phyloP scores from a whole-genome alignment of 1,140 invertebrate genomes.

The Euura lappo region DNA sequence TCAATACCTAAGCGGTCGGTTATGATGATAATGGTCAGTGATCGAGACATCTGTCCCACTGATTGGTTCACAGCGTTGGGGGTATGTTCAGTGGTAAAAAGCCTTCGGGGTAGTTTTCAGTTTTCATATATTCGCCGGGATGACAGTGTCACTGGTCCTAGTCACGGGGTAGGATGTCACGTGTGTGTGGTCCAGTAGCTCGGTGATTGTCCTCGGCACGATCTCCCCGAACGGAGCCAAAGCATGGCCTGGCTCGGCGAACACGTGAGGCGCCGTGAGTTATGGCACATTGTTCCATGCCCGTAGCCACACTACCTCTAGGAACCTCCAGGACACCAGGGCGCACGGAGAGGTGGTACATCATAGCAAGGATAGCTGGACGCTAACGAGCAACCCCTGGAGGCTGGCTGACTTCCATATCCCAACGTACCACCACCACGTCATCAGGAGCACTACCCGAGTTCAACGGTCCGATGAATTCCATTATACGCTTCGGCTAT shows the following conservation, averaged over 20 bases:
- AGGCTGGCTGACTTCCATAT: slow-evolving; percentile 28
- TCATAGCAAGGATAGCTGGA: slow-evolving; percentile 34
- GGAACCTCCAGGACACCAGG: not conserved
- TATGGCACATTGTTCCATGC: slow-evolving; percentile 46
- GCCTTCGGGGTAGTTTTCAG: too few relatives aligned
- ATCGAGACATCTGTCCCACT: too few relatives aligned
- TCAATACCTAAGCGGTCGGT: too few relatives aligned
- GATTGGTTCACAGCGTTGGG: too few relatives aligned
- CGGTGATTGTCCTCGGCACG: slow-evolving; percentile 2
- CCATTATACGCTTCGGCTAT: slow-evolving; percentile 10
- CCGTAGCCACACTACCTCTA: slow-evolving; percentile 16
- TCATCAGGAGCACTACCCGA: not conserved
- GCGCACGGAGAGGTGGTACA: slow-evolving; percentile 25
- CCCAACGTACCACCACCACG: not conserved
- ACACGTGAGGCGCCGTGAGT: slow-evolving; percentile 32
- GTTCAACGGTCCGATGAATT: slow-evolving; percentile 4
- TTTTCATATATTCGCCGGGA: not conserved
- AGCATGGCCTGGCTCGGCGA: not conserved
- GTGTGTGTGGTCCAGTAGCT: slow-evolving; percentile 2
- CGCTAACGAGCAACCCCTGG: slow-evolving; percentile 43
- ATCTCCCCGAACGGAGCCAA: not conserved
- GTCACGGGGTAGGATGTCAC: not conserved
- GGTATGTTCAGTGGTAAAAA: too few relatives aligned
- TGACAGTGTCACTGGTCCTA: not conserved
- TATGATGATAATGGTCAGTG: too few relatives aligned